phyloP scores from a whole-genome alignment of 1,140 invertebrate genomes.

The Bradynema listronoti region DNA sequence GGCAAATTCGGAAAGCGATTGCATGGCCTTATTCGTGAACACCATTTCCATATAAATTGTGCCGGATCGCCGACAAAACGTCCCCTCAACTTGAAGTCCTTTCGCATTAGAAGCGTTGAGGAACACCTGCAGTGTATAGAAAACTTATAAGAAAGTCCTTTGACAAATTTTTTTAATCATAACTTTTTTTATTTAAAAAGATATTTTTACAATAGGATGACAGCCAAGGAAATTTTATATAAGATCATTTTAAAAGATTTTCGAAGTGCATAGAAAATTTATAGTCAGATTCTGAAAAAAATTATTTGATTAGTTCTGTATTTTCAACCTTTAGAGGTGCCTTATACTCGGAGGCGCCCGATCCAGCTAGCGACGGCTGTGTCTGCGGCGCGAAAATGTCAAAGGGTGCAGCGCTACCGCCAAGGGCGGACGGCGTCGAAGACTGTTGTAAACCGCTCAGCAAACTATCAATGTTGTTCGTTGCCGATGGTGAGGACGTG shows the following conservation, averaged over 20 bases:
- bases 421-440: constrained; percentile 29
- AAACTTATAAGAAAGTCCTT: too few species aligned
- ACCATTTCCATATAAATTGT: constrained; percentile 92
- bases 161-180: too few species aligned
- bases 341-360: too few species aligned
- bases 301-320: too few species aligned
- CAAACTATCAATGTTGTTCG: not conserved
- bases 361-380: too few species aligned
- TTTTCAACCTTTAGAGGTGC: too few species aligned
- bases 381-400: not conserved
- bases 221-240: too few species aligned
- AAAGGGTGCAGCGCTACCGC: not conserved
- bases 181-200: too few species aligned
- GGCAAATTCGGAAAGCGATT: constrained; percentile 88
- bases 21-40: constrained; percentile 94
- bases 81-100: constrained; percentile 91
- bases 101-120: constrained; percentile 54
- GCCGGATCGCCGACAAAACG: constrained; percentile 78
- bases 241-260: too few species aligned
- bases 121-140: constrained; percentile 10
- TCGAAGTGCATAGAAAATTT: too few species aligned
- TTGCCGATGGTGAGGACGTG: constrained; percentile 59
- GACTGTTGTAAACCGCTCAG: not conserved
- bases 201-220: too few species aligned
- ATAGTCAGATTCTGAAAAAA: too few species aligned